A percentile compares a stretch with the other conserved stretches of the same genome.
These are phyloP conservation scores for Teleogryllus oceanicus DNA, from an alignment of 2,888 invertebrate species.

Conservation along the genomic window DNA sequence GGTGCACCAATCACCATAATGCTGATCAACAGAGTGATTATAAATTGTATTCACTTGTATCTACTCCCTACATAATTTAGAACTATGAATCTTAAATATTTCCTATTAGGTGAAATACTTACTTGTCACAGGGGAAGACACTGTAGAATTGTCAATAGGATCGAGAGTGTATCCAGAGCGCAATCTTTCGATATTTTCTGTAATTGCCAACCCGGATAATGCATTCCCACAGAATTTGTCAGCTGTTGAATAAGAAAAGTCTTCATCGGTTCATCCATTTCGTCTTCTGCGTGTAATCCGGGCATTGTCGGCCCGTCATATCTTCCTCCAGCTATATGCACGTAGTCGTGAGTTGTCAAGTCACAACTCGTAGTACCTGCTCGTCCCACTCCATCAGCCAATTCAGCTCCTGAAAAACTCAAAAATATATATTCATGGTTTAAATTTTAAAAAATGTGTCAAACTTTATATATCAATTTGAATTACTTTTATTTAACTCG, in stretches of 20 bases:
- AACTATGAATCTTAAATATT: neutral
- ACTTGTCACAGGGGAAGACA: conserved; percentile 31
- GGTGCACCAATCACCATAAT: no score
- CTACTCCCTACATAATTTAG: no score
- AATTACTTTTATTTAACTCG: neutral
- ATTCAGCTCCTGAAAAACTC: conserved; percentile 22
- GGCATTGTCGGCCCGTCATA: conserved; percentile 22
- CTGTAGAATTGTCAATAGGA: conserved; percentile 29
- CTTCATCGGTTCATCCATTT: neutral
- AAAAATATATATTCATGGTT: neutral
- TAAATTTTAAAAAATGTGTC: neutral
- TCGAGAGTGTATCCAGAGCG: conserved; percentile 30
- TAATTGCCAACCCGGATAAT: conserved; percentile 31
- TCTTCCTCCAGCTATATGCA: conserved; percentile 48
- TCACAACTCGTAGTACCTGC: conserved; percentile 31
- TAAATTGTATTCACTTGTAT: no score
- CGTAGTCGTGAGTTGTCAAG: conserved; percentile 43
- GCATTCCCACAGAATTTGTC: conserved; percentile 33
- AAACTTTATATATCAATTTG: neutral
- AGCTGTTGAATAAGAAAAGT: conserved; percentile 22
- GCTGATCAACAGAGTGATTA: no score
- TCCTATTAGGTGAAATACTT: conserved; percentile 5
- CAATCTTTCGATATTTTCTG: conserved; percentile 27
- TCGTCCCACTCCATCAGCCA: conserved; percentile 31
- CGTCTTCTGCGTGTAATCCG: conserved; percentile 18